Percentiles rank a stretch among this genome's conserved stretches.
These are phyloP conservation scores for Neelides sp. DNA, from an alignment of 1,140 invertebrate species.

Conservation along the genomic window DNA sequence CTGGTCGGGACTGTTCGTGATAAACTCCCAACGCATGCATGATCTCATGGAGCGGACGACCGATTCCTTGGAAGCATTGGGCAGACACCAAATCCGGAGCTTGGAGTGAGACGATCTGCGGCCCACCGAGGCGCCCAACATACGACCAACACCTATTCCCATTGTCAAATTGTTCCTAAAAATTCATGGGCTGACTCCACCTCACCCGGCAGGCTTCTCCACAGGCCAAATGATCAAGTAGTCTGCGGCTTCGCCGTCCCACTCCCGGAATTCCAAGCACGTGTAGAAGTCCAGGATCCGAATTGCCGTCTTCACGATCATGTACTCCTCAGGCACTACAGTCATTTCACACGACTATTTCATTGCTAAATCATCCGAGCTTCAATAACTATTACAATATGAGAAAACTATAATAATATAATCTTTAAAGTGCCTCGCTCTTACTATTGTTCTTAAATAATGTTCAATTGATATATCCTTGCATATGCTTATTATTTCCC, in stretches of 20 bases:
- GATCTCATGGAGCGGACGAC: slow-evolving; percentile 50
- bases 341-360: no score
- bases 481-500: no score
- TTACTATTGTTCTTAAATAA: no score
- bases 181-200: not conserved
- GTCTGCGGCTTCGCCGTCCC: slow-evolving; percentile 47
- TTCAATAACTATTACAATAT: no score
- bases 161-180: not conserved
- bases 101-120: slow-evolving; percentile 51
- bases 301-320: slow-evolving; percentile 47
- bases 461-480: no score
- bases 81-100: slow-evolving; percentile 44
- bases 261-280: slow-evolving; percentile 48
- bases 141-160: slow-evolving; percentile 52
- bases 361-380: no score
- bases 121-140: slow-evolving; percentile 43
- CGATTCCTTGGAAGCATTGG: slow-evolving; percentile 48
- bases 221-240: slow-evolving; percentile 52
- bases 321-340: slow-evolving; percentile 43
- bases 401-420: no score
- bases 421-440: no score
- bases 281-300: slow-evolving; percentile 47
- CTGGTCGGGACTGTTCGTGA: slow-evolving; percentile 50
- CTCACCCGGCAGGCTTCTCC: slow-evolving; percentile 45
- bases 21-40: slow-evolving; percentile 51